phyloP scores from a whole-genome alignment of 2,113 vertebrate species.

The Chascanopsetta lugubris region DNA sequence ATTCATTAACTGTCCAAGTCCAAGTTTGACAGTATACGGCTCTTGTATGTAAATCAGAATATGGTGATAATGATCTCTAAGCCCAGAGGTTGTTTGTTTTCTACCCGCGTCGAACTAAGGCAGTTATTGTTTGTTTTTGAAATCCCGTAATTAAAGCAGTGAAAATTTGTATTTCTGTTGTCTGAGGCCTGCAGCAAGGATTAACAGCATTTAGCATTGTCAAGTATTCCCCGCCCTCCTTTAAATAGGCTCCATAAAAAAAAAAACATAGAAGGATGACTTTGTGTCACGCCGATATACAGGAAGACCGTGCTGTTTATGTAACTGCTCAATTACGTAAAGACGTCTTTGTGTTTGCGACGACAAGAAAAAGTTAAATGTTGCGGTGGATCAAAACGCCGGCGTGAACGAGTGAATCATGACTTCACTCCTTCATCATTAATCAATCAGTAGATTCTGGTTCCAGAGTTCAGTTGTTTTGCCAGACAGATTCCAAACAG shows the following conservation, averaged over 20 bases:
- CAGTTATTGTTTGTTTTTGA: slow-evolving; percentile 77
- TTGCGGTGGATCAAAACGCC: too few relatives aligned
- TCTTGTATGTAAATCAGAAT: slow-evolving; percentile 53
- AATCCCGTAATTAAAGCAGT: slow-evolving; percentile 79
- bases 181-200: slow-evolving; percentile 74
- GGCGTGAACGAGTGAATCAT: background rate
- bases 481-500: background rate
- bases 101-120: slow-evolving; percentile 69
- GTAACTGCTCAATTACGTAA: slow-evolving; percentile 31
- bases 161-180: slow-evolving; percentile 80
- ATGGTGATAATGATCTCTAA: slow-evolving; percentile 57
- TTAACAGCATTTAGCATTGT: slow-evolving; percentile 79
- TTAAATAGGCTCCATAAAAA: slow-evolving; percentile 68
- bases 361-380: slow-evolving; percentile 3
- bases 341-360: background rate
- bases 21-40: slow-evolving; percentile 22
- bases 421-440: background rate
- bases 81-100: slow-evolving; percentile 70
- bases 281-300: slow-evolving; percentile 47
- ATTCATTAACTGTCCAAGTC: slow-evolving; percentile 55
- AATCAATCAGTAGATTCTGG: background rate
- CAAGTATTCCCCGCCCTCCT: slow-evolving; percentile 54
- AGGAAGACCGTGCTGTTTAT: slow-evolving; percentile 32
- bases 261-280: slow-evolving; percentile 48
- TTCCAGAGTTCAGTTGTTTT: slow-evolving; percentile 8